A percentile compares a stretch with the other conserved stretches of the same genome.
These are phyloP conservation scores for Heptranchias perlo DNA, from an alignment of 2,113 vertebrate genomes.

Conservation along the genomic window DNA sequence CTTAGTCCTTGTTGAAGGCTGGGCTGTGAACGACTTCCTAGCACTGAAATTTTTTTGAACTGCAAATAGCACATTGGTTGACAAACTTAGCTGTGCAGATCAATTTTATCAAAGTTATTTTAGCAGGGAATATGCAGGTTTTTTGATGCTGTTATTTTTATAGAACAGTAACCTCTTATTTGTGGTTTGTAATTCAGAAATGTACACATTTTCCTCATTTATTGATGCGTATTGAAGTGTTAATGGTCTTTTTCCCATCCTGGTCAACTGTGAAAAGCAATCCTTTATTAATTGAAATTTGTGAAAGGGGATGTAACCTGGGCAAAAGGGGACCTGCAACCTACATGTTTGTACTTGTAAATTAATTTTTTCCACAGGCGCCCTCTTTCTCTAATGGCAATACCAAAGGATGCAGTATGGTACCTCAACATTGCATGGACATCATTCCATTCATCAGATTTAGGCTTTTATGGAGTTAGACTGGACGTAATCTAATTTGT, in stretches of 20 bases:
- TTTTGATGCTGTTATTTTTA: slow-evolving; percentile 30
- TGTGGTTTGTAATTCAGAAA: slow-evolving; percentile 32
- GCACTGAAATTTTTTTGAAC: slow-evolving; percentile 20
- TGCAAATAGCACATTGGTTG: slow-evolving; percentile 34
- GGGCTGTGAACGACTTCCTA: slow-evolving; percentile 30
- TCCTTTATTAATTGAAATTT: slow-evolving; percentile 38
- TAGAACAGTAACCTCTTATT: slow-evolving; percentile 29
- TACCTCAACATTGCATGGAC: slow-evolving; percentile 57
- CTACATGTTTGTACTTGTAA: slow-evolving; percentile 21
- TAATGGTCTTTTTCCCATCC: background rate
- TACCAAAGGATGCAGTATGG: slow-evolving; percentile 57
- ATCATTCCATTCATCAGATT: slow-evolving; percentile 46
- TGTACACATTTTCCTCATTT: slow-evolving; percentile 17
- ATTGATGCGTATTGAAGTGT: slow-evolving; percentile 20
- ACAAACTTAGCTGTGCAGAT: slow-evolving; percentile 34
- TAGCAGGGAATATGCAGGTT: slow-evolving; percentile 36
- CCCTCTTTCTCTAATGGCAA: slow-evolving; percentile 43
- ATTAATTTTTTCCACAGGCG: slow-evolving; percentile 32
- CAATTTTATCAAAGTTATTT: slow-evolving; percentile 32
- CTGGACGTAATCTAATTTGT: slow-evolving; percentile 49
- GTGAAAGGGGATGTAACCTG: slow-evolving; percentile 23
- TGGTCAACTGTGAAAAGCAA: slow-evolving; percentile 37
- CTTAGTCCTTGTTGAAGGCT: slow-evolving; percentile 36
- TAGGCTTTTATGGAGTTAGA: slow-evolving; percentile 50
- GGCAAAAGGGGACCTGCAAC: slow-evolving; percentile 21